Evolutionary conservation across 2,797 vertebrate species (phyloP), one percentile per base, ranked within the genome.

Genomic region (Eutrigla gurnardus): DNA sequence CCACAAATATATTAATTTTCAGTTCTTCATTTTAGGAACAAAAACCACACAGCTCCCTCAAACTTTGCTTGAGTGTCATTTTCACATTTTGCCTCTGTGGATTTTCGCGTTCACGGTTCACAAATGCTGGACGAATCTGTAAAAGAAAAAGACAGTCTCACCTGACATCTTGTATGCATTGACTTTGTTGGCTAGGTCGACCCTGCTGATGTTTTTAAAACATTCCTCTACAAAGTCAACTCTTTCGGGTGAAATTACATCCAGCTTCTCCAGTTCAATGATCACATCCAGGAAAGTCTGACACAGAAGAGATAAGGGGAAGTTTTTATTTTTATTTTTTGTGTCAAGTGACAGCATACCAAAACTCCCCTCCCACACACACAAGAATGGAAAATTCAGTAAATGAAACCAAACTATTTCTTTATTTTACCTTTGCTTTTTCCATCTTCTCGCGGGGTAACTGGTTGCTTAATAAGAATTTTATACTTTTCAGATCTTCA

Each of bases 211-310:
- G 62, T 75, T 89, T 65, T 0, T 87, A 40, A 99, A 93, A 77
- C 94, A 96, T 12, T 93, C 58, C 85, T 97, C 95, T 49, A 98
- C 76, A 32, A 96, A 32, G 64, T 96, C 93, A 54, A 98, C 76
- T 2, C 92, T 93, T 85, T 96, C 92, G 13, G 95, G 89, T 59
- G 96, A 95, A 83, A 98, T 85, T 83, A 93, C 86, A 64, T 95
- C 95, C 70, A 92, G 72, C 75, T 96, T 98, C 90, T 99, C 98
- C 49, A 99, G 85, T 72, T 97, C 96, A 78, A 93, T 89, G 36
- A 97, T 83, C 58, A 99, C 70, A 67, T 96, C 95, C 70, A 99
- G 83, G 88, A 99, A 98, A 81, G 89, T 96, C 98, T 99, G 89
- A 45, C 53, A 70, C 4, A 85, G 64, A 12, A 18, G 5, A 49